Evolutionary conservation across 1,140 invertebrate species (phyloP), one percentile per base, ranked within the genome.

Genomic region (Lepeophtheirus salmonis): DNA sequence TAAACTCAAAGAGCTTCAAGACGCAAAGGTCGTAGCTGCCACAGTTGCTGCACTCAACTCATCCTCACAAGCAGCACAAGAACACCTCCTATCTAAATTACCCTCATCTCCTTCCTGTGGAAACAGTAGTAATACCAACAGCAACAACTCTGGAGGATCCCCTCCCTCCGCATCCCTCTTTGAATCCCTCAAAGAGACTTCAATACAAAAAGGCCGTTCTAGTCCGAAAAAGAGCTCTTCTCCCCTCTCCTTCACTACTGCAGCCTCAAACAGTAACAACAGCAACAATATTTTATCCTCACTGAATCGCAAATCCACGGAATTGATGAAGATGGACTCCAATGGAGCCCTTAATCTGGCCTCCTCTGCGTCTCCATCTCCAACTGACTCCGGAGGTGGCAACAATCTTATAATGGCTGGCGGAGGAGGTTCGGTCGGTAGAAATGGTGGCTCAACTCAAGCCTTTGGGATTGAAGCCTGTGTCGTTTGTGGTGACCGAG

Each of bases 401-500:
- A 14, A 54, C 52, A 14, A 54, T 22, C 52, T 54, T 22, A 14
- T n/a, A n/a, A n/a, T 10, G 12, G 51, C 57, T 1, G 13, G n/a
- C 57, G 17, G 16, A 3, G 48, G 57, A 17, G 13, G 23, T 16
- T 20, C 17, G 50, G 13, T 50, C 16, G 13, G 53, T 20, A 21
- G 50, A 2, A 12, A 18, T 56, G 14, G 25, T 50, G 14, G 21
- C 22, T 17, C 13, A 14, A 2, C 26, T 14, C n/a, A 17, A 2
- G 21, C 17, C 25, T 48, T 57, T 41, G 55, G 59, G 17, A 71
- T 88, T 63, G 89, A 95, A 70, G 75, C 89, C 22, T 95, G 90
- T 70, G 83, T 94, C 50, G 89, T 96, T 1, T 95, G 90, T 72
- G 89, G 89, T 0, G 90, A 95, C 70, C 77, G 88, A 63, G 89